Conservation (phyloP, 2,797 vertebrate genomes). For the Pterois miles region DNA sequence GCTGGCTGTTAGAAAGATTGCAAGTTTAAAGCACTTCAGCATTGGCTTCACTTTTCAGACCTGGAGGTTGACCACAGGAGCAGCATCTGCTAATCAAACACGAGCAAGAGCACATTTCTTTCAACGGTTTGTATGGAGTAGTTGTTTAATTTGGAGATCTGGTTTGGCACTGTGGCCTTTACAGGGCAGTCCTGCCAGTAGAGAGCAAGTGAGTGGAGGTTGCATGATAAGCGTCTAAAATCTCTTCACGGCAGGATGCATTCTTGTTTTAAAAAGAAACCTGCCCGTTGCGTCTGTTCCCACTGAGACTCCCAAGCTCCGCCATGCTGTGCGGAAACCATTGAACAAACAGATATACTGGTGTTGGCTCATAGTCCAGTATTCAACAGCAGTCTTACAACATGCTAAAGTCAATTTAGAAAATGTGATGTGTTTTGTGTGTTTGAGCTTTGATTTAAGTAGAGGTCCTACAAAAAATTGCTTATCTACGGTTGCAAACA, state of each 20-base stretch:
- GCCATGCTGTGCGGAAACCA: slow-evolving; percentile 5
- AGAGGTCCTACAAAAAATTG: neutral
- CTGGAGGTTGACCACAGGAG: neutral
- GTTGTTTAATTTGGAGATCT: neutral
- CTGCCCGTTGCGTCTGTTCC: neutral
- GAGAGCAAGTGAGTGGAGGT: neutral
- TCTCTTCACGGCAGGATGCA: neutral
- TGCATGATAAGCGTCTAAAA: neutral
- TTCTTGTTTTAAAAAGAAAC: slow-evolving; percentile 13
- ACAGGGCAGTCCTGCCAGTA: neutral
- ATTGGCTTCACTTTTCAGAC: no score
- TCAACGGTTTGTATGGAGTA: no score
- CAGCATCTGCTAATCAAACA: neutral
- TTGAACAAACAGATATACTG: slow-evolving; percentile 8
- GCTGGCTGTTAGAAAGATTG: no score
- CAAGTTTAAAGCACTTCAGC: no score
- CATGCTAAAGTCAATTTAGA: slow-evolving; percentile 3
- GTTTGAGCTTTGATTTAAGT: neutral
- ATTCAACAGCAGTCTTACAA: neutral
- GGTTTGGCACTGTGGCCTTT: neutral
- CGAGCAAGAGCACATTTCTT: neutral
- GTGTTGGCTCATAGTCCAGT: neutral
- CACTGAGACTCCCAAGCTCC: neutral
- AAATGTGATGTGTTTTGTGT: neutral
- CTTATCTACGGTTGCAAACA: neutral